These are phyloP conservation scores for Glyphotaelius pellucidus DNA, from an alignment of 2,888 invertebrate genomes.

Conservation along the genomic window DNA sequence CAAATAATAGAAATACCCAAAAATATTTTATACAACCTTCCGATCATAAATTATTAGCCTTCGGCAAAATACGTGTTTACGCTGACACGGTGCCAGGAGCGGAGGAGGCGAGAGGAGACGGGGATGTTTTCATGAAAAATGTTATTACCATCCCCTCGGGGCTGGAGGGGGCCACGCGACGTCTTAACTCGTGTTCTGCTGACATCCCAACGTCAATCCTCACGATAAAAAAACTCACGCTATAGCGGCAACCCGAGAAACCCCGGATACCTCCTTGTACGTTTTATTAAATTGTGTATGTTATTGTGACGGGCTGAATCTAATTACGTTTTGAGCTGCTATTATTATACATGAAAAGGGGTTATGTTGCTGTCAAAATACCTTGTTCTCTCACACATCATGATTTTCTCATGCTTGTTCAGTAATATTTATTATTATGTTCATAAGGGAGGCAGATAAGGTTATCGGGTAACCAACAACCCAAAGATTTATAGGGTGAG, in stretches of 20 bases:
- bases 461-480: no score
- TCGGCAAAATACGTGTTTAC: constrained; percentile 13
- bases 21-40: neutral
- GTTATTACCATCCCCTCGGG: constrained; percentile 9
- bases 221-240: neutral
- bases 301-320: neutral
- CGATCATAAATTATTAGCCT: constrained; percentile 10
- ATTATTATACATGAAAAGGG: neutral
- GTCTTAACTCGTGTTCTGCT: neutral
- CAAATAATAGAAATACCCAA: neutral
- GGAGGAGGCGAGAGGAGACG: neutral
- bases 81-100: neutral
- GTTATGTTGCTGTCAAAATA: neutral
- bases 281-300: neutral
- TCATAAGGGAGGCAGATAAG: no score
- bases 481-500: no score
- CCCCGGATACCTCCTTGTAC: neutral
- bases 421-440: no score
- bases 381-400: neutral
- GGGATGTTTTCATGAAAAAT: neutral
- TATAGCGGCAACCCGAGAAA: neutral
- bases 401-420: neutral
- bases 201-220: constrained; percentile 1
- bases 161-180: neutral
- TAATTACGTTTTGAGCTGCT: neutral